Evolutionary conservation across 2,113 vertebrate genomes (phyloP), one percentile per base, ranked within the genome.

Genomic region (Rattus rattus): DNA sequence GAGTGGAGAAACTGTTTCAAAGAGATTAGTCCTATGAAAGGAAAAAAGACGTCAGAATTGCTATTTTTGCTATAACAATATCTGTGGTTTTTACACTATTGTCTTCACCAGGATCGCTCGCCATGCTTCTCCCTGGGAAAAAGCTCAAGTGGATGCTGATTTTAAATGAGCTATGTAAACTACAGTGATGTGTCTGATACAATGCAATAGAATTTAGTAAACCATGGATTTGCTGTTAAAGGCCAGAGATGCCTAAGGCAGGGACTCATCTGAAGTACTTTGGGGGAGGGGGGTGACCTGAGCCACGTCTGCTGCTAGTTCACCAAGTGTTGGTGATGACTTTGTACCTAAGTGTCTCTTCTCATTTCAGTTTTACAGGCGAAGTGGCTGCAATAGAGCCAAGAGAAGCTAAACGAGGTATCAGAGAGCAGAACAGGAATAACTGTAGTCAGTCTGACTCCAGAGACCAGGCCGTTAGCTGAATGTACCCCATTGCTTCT

Each of bases 71-170:
- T 80, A 6, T 92, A 84, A 88, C 26, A 90, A 92, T 63, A 80
- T 56, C 54, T 96, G 33, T 43, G 72, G 28, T 86, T 97, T 79
- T 67, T 84, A 67, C 36, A 56, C 88, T 80, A 86, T 89, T 84
- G 76, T 94, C 86, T 92, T 72, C 12, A 49, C 61, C 76, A 56
- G 90, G 20, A 76, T 92, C 73, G 90, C 67, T 94, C 63, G 92
- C 67, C 92, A 54, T 63, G 43, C 49, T 92, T 96, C 2, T 24
- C 9, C n/a, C 30, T 76, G 13, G 83, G 63, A 56, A 91, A 92
- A 96, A 93, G 16, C 77, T 56, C 72, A 89, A 80, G 36, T 14
- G 88, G n/a, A 94, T 92, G 73, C 47, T 96, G 59, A 85, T 88
- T 92, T 54, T 85, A 81, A 96, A 87, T 84, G 19, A 95, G 88